Conservation (phyloP, 2,113 vertebrate genomes). For the Triplophysa tibetana region DNA sequence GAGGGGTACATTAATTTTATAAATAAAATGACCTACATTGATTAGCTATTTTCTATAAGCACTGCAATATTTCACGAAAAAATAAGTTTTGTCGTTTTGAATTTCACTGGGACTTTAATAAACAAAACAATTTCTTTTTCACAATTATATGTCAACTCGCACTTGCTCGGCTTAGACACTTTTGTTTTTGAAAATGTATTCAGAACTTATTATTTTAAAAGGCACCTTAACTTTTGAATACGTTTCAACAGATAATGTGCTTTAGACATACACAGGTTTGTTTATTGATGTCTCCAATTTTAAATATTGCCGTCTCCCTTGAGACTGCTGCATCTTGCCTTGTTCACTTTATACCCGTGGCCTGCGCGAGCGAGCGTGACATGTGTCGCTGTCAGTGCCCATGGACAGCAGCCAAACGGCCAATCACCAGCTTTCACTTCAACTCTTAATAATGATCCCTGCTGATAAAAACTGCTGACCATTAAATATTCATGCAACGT, state of each 20-base stretch:
- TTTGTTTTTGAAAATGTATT: too few relatives aligned
- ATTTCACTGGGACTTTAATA: too few relatives aligned
- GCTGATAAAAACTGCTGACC: conserved; percentile 69
- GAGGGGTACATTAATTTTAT: too few relatives aligned
- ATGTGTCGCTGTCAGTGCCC: conserved; percentile 57
- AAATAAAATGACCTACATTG: too few relatives aligned
- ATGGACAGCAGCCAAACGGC: conserved; percentile 58
- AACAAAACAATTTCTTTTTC: too few relatives aligned
- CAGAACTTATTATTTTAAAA: too few relatives aligned
- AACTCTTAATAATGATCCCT: conserved; percentile 63
- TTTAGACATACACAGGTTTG: conserved; percentile 73
- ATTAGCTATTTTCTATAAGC: too few relatives aligned
- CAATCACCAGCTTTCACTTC: conserved; percentile 63
- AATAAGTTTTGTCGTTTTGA: too few relatives aligned
- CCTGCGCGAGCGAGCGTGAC: conserved; percentile 8
- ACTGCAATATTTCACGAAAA: too few relatives aligned
- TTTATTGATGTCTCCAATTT: conserved; percentile 10
- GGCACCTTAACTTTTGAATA: too few relatives aligned
- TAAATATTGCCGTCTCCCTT: neutral
- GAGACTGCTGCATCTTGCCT: neutral
- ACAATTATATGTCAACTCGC: too few relatives aligned
- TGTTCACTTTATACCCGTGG: neutral
- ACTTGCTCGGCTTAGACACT: too few relatives aligned
- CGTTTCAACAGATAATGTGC: conserved; percentile 44
- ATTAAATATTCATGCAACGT: conserved; percentile 72